Evolutionary conservation across 2,888 invertebrate genomes (phyloP).

Genomic region (Volucella zonaria): DNA sequence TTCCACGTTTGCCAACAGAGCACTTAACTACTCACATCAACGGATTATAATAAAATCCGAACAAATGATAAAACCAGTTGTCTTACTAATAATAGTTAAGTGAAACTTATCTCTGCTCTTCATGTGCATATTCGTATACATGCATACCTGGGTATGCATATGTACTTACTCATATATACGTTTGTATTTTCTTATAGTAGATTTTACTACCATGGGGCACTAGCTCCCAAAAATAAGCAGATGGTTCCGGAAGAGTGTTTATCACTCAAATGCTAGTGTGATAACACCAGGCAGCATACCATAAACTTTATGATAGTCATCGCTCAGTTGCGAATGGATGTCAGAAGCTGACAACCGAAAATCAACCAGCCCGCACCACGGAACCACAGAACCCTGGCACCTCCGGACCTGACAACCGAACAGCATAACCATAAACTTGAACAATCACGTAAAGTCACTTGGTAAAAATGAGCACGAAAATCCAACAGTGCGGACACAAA

Average conservation of each 20-base stretch:
- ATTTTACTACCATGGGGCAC: constrained; percentile 5
- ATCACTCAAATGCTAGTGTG: background rate
- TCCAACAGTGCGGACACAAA: background rate
- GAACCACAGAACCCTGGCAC: no score
- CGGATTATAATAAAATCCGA: no score
- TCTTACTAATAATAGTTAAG: no score
- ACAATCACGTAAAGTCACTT: constrained; percentile 46
- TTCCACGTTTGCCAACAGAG: no score
- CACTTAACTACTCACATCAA: no score
- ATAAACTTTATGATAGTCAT: constrained; percentile 18
- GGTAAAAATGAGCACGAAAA: constrained; percentile 6
- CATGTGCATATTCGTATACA: no score
- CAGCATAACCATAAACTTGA: constrained; percentile 34
- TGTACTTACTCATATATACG: no score
- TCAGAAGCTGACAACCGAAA: constrained; percentile 1
- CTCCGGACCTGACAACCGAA: background rate
- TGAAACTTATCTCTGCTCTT: no score
- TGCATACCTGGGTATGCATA: no score
- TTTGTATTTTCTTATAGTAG: no score
- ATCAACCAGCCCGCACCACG: background rate
- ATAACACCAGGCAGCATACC: background rate
- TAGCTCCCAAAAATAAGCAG: constrained; percentile 7
- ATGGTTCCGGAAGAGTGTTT: background rate
- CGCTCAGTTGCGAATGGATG: background rate
- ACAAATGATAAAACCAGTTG: no score